These are phyloP conservation scores for Ammodytes marinus DNA, from an alignment of 2,113 vertebrate species.

Conservation along the genomic window DNA sequence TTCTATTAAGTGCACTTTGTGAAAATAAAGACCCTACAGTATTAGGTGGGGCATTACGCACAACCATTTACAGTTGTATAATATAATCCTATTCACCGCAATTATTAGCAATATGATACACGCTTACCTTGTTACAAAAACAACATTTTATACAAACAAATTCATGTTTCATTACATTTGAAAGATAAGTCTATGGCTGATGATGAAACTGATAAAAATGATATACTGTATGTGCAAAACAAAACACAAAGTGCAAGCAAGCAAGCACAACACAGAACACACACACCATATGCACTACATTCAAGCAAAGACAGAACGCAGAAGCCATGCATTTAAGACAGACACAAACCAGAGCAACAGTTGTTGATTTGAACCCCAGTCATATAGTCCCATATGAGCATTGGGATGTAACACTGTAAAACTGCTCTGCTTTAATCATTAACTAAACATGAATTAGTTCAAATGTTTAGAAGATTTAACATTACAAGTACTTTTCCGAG, in stretches of 20 bases:
- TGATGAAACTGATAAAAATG: slow-evolving; percentile 41
- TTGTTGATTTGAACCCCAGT: slow-evolving; percentile 57
- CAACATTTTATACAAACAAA: neutral
- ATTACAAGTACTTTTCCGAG: slow-evolving; percentile 38
- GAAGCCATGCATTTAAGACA: slow-evolving; percentile 66
- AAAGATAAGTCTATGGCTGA: slow-evolving; percentile 7
- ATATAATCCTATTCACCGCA: neutral
- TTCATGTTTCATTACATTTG: slow-evolving; percentile 23
- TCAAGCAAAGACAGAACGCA: slow-evolving; percentile 46
- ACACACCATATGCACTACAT: slow-evolving; percentile 33
- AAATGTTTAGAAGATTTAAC: slow-evolving; percentile 38
- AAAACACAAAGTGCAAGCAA: slow-evolving; percentile 47
- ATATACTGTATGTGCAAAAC: slow-evolving; percentile 14
- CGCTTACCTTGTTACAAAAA: slow-evolving; percentile 68
- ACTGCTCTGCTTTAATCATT: neutral
- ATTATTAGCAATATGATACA: slow-evolving; percentile 23
- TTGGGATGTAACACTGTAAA: slow-evolving; percentile 15
- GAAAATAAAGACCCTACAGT: slow-evolving; percentile 3
- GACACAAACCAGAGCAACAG: slow-evolving; percentile 45
- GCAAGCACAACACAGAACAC: slow-evolving; percentile 56
- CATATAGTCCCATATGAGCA: slow-evolving; percentile 79
- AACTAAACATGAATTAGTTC: slow-evolving; percentile 23
- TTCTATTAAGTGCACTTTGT: slow-evolving; percentile 37
- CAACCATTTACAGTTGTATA: slow-evolving; percentile 13
- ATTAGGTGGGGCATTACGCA: slow-evolving; percentile 15